These are phyloP conservation scores for Drosophila fungiperda DNA, from an alignment of 2,888 invertebrate genomes.

Conservation along the genomic window DNA sequence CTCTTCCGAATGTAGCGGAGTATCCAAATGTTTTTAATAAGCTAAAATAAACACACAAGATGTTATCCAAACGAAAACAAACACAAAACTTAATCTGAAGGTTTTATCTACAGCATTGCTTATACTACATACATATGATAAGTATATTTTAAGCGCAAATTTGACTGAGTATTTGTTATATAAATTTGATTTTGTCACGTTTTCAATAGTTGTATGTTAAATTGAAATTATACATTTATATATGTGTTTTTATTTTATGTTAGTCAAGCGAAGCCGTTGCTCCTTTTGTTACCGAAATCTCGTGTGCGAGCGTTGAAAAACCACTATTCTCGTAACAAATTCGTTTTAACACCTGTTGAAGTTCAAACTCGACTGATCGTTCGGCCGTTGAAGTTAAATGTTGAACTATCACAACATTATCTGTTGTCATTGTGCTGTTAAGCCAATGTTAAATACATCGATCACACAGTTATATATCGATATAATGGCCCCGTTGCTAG, in stretches of 20 bases:
- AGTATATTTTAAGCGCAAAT: constrained; percentile 14
- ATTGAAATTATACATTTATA: constrained; percentile 15
- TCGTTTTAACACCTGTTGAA: constrained; percentile 76
- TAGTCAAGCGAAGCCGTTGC: constrained; percentile 30
- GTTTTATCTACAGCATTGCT: constrained; percentile 45
- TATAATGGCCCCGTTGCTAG: not conserved
- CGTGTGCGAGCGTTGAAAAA: constrained; percentile 37
- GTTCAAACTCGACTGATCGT: constrained; percentile 70
- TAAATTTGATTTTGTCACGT: constrained; percentile 36
- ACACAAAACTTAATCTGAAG: constrained; percentile 56
- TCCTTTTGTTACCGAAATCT: constrained; percentile 56
- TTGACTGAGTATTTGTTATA: constrained; percentile 28
- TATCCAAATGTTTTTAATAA: constrained; percentile 67
- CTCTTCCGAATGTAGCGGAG: constrained; percentile 48
- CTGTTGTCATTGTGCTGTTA: constrained; percentile 28
- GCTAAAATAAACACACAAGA: constrained; percentile 76
- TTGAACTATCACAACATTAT: constrained; percentile 7
- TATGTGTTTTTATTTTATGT: constrained; percentile 13
- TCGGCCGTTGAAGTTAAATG: constrained; percentile 34
- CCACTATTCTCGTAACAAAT: constrained; percentile 49
- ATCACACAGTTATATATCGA: constrained; percentile 9
- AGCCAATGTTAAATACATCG: constrained; percentile 27
- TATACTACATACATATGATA: constrained; percentile 31
- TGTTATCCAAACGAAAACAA: constrained; percentile 60
- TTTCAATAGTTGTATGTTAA: constrained; percentile 18